Evolutionary conservation across 2,888 invertebrate genomes (phyloP).

Genomic region (Alcis repandata): DNA sequence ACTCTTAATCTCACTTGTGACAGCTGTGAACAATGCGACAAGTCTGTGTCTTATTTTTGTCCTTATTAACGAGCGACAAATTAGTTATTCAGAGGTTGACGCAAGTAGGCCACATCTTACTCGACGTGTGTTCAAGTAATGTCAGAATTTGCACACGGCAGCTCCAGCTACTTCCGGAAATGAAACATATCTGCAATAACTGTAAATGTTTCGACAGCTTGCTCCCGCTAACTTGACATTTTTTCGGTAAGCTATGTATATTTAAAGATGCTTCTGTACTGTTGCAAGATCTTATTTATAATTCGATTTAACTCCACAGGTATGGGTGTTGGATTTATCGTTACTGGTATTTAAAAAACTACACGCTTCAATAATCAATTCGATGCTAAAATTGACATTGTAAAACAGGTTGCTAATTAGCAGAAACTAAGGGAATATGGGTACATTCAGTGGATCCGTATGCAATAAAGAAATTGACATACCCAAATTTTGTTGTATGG

Average conservation of each 20-base stretch:
- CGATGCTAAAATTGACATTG: too few relatives aligned
- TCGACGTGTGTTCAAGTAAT: neutral
- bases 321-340: too few relatives aligned
- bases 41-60: too few relatives aligned
- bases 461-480: too few relatives aligned
- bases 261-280: neutral
- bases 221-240: conserved; percentile 1
- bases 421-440: neutral
- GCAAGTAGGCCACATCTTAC: neutral
- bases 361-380: too few relatives aligned
- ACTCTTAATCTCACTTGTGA: too few relatives aligned
- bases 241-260: neutral
- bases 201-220: conserved; percentile 8
- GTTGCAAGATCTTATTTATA: neutral
- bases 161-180: neutral
- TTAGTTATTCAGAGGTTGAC: neutral
- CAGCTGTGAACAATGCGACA: neutral
- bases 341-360: too few relatives aligned
- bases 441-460: too few relatives aligned
- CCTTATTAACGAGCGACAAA: neutral
- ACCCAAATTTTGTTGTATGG: too few relatives aligned
- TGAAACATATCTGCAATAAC: neutral
- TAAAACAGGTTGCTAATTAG: too few relatives aligned
- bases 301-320: too few relatives aligned
- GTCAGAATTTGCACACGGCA: neutral